These are phyloP conservation scores for Corythornis vintsioides DNA, from an alignment of 2,113 vertebrate species.

Conservation along the genomic window DNA sequence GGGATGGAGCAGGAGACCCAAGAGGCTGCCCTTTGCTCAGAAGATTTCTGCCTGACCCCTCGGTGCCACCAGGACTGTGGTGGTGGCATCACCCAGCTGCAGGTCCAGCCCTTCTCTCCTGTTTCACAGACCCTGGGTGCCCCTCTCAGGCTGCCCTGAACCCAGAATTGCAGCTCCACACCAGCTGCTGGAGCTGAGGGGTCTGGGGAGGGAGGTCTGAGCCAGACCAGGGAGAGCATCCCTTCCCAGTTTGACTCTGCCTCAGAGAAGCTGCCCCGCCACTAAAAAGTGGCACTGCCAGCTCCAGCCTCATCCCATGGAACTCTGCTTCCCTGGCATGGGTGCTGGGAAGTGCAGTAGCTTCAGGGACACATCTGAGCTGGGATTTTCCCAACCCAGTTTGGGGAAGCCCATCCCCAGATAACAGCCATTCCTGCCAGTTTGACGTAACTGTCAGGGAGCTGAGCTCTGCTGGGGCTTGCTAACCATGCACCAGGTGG, in stretches of 20 bases:
- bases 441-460: background rate
- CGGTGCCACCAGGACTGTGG: rapidly evolving
- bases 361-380: background rate
- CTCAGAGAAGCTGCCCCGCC: background rate
- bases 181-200: constrained; percentile 84
- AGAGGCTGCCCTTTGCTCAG: background rate
- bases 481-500: background rate
- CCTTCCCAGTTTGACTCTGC: background rate
- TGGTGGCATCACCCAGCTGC: background rate
- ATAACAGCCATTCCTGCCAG: background rate
- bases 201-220: background rate
- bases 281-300: background rate
- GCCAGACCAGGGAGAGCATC: background rate
- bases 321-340: background rate
- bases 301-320: background rate
- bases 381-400: background rate
- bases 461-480: background rate
- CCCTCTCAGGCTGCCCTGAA: constrained; percentile 73
- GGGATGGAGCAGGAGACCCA: background rate
- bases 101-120: background rate
- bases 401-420: background rate
- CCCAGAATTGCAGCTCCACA: constrained; percentile 80
- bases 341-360: rapidly evolving
- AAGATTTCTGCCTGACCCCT: background rate
- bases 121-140: constrained; percentile 77